A percentile compares a stretch with the other conserved stretches of the same genome.
Evolutionary conservation across 1,140 invertebrate genomes (phyloP).

Genomic region (Microplitis demolitor): DNA sequence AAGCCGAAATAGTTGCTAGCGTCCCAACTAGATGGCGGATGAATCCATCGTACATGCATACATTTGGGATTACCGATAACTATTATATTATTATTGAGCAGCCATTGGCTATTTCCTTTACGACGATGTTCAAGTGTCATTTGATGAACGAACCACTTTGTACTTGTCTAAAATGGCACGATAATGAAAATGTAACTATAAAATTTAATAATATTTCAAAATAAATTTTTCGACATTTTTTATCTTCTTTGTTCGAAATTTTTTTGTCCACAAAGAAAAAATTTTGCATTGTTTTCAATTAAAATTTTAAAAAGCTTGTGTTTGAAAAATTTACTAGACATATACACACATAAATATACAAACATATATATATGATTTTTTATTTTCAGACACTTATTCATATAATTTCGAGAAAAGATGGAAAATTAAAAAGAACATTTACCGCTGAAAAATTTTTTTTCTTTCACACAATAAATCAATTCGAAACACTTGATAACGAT

Average conservation of each 20-base stretch:
- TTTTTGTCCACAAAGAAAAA: no score
- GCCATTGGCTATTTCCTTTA: slow-evolving; percentile 74
- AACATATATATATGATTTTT: no score
- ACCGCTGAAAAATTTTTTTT: slow-evolving; percentile 80
- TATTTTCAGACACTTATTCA: slow-evolving; percentile 74
- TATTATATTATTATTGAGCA: slow-evolving; percentile 86
- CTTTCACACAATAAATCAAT: slow-evolving; percentile 89
- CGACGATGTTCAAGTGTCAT: slow-evolving; percentile 64
- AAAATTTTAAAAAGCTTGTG: no score
- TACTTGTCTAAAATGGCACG: slow-evolving; percentile 73
- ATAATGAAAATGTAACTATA: slow-evolving; percentile 67
- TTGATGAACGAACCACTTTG: slow-evolving; percentile 68
- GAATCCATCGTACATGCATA: slow-evolving; percentile 86
- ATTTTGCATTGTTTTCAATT: no score
- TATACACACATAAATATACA: neutral
- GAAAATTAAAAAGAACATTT: slow-evolving; percentile 66
- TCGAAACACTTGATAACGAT: slow-evolving; percentile 70
- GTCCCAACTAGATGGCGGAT: slow-evolving; percentile 76
- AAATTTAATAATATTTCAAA: no score
- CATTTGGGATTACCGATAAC: slow-evolving; percentile 84
- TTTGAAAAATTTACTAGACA: no score
- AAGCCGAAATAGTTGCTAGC: slow-evolving; percentile 71
- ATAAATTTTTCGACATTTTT: no score
- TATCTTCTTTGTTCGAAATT: no score
- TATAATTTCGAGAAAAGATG: slow-evolving; percentile 69